Percentiles rank a stretch among this genome's conserved stretches.
Conservation (phyloP, 2,797 vertebrate genomes). For the Hemibagrus guttatus region DNA sequence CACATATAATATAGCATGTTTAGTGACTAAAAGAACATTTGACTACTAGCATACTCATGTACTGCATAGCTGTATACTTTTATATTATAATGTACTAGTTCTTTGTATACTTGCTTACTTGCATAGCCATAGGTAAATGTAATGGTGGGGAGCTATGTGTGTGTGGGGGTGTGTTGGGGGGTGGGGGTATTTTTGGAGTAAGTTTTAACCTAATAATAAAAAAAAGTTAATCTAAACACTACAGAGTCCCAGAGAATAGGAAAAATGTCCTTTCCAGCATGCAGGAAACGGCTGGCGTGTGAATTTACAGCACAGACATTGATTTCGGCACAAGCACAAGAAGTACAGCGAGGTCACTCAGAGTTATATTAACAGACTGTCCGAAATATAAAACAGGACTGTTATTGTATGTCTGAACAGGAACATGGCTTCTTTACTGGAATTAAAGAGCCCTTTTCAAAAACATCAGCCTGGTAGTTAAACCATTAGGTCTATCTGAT, state of each 20-base stretch:
- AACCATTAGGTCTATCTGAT: not conserved
- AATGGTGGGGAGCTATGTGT: no score
- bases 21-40: not conserved
- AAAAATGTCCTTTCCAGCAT: slow-evolving; percentile 11
- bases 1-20: not conserved
- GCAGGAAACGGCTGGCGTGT: not conserved
- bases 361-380: slow-evolving; percentile 20
- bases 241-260: not conserved
- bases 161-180: no score
- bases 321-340: not conserved
- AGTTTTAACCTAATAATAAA: not conserved
- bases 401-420: slow-evolving; percentile 16
- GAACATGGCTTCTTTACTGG: slow-evolving; percentile 13
- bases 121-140: no score
- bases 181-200: no score
- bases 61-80: not conserved
- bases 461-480: not conserved
- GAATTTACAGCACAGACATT: slow-evolving; percentile 30
- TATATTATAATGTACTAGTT: not conserved
- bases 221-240: not conserved
- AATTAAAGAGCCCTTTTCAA: slow-evolving; percentile 7
- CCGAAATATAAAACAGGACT: slow-evolving; percentile 6
- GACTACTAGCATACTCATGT: not conserved
- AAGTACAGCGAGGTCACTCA: not conserved
- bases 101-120: not conserved